Percentiles rank a stretch among this genome's conserved stretches.
Conservation (phyloP, 1,140 invertebrate species). For the Scaptodrosophila lebanonensis region DNA sequence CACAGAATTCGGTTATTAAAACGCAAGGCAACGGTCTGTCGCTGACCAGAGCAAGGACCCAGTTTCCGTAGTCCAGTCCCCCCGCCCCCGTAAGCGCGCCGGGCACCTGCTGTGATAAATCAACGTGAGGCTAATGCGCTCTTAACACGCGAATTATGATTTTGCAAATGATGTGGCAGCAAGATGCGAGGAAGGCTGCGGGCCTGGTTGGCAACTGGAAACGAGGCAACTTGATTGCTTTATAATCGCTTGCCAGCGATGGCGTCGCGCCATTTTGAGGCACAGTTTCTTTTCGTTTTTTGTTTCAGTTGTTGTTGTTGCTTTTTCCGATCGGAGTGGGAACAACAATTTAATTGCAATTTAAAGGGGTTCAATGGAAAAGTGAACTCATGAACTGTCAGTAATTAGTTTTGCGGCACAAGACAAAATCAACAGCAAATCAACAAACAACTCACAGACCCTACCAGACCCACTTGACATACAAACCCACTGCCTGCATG, state of each 20-base stretch:
- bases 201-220: background rate
- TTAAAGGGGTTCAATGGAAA: slow-evolving; percentile 48
- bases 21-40: slow-evolving; percentile 18
- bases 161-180: slow-evolving; percentile 65
- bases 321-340: too few relatives aligned
- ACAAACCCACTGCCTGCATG: slow-evolving; percentile 52
- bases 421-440: slow-evolving; percentile 62
- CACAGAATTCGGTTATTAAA: slow-evolving; percentile 68
- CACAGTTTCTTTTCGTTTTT: too few relatives aligned
- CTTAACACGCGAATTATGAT: slow-evolving; percentile 76
- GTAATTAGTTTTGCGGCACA: slow-evolving; percentile 60
- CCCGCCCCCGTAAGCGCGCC: slow-evolving; percentile 2
- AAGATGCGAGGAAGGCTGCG: background rate
- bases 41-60: slow-evolving; percentile 33
- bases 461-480: slow-evolving; percentile 25
- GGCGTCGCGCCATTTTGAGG: background rate
- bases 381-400: slow-evolving; percentile 61
- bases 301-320: too few relatives aligned
- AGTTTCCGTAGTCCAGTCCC: slow-evolving; percentile 40
- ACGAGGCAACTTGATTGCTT: slow-evolving; percentile 59
- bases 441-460: slow-evolving; percentile 42
- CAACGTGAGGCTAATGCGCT: slow-evolving; percentile 75
- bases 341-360: slow-evolving; percentile 57
- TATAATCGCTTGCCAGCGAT: slow-evolving; percentile 54
- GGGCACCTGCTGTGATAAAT: slow-evolving; percentile 69